Conservation (phyloP, 2,888 invertebrate genomes). For the Acronicta leporina region DNA sequence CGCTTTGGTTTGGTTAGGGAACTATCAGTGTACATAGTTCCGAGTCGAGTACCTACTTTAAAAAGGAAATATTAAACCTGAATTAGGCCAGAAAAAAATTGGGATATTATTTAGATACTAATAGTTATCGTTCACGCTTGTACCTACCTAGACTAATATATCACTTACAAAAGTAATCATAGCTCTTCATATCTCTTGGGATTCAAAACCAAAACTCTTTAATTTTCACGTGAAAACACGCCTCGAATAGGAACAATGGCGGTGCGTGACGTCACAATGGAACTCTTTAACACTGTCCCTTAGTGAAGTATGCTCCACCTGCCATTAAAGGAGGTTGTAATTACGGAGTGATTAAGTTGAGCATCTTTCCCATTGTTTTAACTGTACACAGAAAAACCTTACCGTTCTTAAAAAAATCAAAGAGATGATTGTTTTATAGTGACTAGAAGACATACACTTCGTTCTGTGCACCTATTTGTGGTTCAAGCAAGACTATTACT, state of each 20-base stretch:
- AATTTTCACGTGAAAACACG: not conserved
- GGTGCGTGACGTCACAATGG: conserved; percentile 54
- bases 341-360: conserved; percentile 39
- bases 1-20: conserved; percentile 8
- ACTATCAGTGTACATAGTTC: not conserved
- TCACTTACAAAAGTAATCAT: too few relatives aligned
- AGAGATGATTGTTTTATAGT: too few relatives aligned
- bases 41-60: too few relatives aligned
- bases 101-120: too few relatives aligned
- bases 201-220: not conserved
- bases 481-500: too few relatives aligned
- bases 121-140: too few relatives aligned
- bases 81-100: too few relatives aligned
- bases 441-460: too few relatives aligned
- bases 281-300: conserved; percentile 5
- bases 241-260: conserved; percentile 32
- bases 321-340: conserved; percentile 25
- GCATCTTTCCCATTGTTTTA: conserved; percentile 35
- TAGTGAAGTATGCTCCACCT: conserved; percentile 37
- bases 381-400: not conserved
- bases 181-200: too few relatives aligned
- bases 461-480: too few relatives aligned
- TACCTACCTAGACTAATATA: too few relatives aligned
- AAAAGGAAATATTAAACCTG: too few relatives aligned
- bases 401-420: not conserved